Conservation (phyloP, 92 coral and sea anemone species). For the Epizoanthus fatuus region DNA sequence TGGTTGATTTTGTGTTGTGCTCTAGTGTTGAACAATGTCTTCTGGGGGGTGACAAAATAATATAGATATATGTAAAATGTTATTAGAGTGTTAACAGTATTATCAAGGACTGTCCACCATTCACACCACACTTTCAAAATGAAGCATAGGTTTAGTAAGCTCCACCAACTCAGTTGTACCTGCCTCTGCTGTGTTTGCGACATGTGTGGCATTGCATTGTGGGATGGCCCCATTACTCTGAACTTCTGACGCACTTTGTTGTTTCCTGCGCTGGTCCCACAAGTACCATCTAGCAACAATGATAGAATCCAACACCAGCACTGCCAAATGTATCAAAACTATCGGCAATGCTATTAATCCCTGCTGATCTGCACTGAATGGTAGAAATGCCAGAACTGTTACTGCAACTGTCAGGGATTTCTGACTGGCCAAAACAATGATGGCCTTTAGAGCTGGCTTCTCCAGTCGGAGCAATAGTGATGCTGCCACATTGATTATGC, state of each 20-base stretch:
- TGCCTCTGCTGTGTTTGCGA: background rate
- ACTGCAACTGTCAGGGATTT: conserved; percentile 92
- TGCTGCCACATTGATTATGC: conserved; percentile 64
- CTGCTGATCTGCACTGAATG: conserved; percentile 83
- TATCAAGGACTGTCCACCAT: too few species aligned
- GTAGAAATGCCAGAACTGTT: conserved; percentile 80
- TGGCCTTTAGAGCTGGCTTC: conserved; percentile 74
- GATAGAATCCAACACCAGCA: conserved; percentile 84
- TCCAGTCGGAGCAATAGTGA: conserved; percentile 78
- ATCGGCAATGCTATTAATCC: conserved; percentile 92
- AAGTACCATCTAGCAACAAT: conserved; percentile 85
- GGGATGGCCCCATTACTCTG: background rate
- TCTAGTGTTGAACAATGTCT: too few species aligned
- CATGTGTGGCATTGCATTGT: conserved; percentile 7
- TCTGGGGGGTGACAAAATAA: too few species aligned
- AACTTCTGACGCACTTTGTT: background rate
- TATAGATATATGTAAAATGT: too few species aligned
- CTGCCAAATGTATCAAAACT: conserved; percentile 85
- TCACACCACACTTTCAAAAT: conserved; percentile 19
- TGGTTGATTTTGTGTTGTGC: too few species aligned
- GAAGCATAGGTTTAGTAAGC: background rate
- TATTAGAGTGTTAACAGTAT: too few species aligned
- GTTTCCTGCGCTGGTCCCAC: conserved; percentile 70
- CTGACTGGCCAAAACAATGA: conserved; percentile 92
- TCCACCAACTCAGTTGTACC: background rate